These are phyloP conservation scores for Torymus auratus DNA, from an alignment of 2,888 invertebrate species.

Conservation along the genomic window DNA sequence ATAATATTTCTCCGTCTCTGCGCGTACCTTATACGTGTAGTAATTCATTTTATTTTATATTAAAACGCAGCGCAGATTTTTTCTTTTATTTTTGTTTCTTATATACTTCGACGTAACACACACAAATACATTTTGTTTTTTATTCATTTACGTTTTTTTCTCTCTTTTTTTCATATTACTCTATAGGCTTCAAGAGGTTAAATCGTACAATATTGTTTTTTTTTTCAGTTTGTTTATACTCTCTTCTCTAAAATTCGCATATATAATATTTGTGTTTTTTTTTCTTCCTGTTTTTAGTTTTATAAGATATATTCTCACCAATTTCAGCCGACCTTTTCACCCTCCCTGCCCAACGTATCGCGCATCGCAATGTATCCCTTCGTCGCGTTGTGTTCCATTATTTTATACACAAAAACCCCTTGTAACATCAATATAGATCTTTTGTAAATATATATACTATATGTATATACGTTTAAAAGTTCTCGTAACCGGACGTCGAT, in stretches of 20 bases:
- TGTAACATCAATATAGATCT: conserved; percentile 56
- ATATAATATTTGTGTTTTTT: conserved; percentile 33
- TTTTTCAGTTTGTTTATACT: conserved; percentile 23
- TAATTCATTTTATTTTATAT: conserved; percentile 8
- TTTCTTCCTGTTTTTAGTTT: conserved; percentile 15
- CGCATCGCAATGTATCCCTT: conserved; percentile 4
- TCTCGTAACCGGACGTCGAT: conserved; percentile 44
- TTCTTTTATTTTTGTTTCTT: neutral
- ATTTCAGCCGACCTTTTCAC: neutral
- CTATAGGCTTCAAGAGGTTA: conserved; percentile 48
- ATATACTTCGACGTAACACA: conserved; percentile 22
- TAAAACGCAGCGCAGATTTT: conserved; percentile 20
- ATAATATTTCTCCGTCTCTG: too few relatives aligned
- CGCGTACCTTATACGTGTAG: neutral
- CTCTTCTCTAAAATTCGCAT: conserved; percentile 49
- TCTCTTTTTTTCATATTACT: too few relatives aligned
- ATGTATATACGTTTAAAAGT: conserved; percentile 48
- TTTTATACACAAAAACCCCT: conserved; percentile 35
- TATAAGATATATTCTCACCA: conserved; percentile 29
- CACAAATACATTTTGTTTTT: conserved; percentile 30
- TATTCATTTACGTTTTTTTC: neutral
- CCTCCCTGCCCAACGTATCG: neutral
- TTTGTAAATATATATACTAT: conserved; percentile 55
- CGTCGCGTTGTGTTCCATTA: neutral
- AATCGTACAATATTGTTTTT: conserved; percentile 31